Conservation (phyloP, 2,113 vertebrate species). For the Diphyllodes magnificus region DNA sequence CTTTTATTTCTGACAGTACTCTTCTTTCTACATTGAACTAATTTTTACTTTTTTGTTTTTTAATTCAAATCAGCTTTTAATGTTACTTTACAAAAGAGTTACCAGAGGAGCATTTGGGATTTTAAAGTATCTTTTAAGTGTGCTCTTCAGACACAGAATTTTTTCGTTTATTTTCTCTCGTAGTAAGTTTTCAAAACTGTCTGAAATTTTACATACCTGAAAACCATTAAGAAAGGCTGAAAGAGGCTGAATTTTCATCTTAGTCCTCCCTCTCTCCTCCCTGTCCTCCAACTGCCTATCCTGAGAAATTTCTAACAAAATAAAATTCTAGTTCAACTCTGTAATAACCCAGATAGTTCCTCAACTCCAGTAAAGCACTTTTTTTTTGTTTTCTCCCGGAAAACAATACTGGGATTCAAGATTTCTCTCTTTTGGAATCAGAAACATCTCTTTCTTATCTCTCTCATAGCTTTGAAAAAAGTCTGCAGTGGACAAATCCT, state of each 20-base stretch:
- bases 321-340: not conserved
- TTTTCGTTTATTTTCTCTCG: not conserved
- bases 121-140: not conserved
- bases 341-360: not conserved
- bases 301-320: not conserved
- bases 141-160: not conserved
- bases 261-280: not conserved
- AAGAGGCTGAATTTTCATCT: not conserved
- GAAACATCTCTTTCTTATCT: not conserved
- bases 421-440: not conserved
- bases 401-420: not conserved
- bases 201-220: not conserved
- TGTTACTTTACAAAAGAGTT: not conserved
- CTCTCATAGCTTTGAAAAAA: not conserved
- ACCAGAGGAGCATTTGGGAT: not conserved
- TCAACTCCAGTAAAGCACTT: not conserved
- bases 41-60: not conserved
- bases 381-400: too few relatives aligned
- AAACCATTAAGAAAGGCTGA: not conserved
- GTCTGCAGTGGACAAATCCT: not conserved
- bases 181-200: not conserved
- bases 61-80: not conserved
- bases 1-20: not conserved
- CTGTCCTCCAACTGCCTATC: not conserved
- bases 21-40: not conserved